Evolutionary conservation across 2,113 vertebrate genomes (phyloP).

Genomic region (Oryzias curvinotus): DNA sequence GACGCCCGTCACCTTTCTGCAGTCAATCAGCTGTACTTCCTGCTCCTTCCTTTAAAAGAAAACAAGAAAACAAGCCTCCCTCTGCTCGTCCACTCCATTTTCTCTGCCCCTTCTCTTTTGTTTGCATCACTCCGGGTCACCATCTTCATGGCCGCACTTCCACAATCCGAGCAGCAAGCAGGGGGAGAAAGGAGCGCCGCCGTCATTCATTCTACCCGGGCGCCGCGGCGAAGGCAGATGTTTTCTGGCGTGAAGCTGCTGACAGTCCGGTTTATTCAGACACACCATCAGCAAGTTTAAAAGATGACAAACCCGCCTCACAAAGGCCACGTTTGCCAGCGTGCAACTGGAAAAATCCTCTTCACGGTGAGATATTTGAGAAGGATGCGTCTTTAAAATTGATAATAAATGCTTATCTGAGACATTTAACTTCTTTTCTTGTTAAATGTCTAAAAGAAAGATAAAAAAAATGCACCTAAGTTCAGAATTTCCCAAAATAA

Average conservation of each 20-base stretch:
- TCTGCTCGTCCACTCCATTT: constrained; percentile 2
- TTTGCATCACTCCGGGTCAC: constrained; percentile 43
- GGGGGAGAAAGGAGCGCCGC: constrained; percentile 23
- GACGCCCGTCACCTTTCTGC: constrained; percentile 11
- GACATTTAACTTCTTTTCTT: too few species aligned
- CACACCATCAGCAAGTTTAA: constrained; percentile 22
- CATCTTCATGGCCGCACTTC: constrained; percentile 63
- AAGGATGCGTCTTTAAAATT: too few species aligned
- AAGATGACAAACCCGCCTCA: not conserved
- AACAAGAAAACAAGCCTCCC: constrained; percentile 3
- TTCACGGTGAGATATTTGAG: too few species aligned
- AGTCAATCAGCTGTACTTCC: constrained; percentile 21
- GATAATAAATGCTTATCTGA: too few species aligned
- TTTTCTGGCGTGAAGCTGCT: constrained; percentile 40
- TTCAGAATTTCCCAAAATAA: too few species aligned
- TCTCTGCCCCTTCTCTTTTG: constrained; percentile 24
- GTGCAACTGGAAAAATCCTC: too few species aligned
- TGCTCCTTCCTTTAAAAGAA: constrained; percentile 8
- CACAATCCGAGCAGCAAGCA: constrained; percentile 33
- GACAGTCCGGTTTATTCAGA: constrained; percentile 8
- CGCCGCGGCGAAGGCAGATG: constrained; percentile 24
- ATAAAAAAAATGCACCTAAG: too few species aligned
- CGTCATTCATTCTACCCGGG: constrained; percentile 41
- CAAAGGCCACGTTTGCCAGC: too few species aligned
- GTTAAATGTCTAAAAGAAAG: too few species aligned